A percentile compares a stretch with the other conserved stretches of the same genome.
Evolutionary conservation across 2,797 vertebrate genomes (phyloP).

Genomic region (Dallia pectoralis): DNA sequence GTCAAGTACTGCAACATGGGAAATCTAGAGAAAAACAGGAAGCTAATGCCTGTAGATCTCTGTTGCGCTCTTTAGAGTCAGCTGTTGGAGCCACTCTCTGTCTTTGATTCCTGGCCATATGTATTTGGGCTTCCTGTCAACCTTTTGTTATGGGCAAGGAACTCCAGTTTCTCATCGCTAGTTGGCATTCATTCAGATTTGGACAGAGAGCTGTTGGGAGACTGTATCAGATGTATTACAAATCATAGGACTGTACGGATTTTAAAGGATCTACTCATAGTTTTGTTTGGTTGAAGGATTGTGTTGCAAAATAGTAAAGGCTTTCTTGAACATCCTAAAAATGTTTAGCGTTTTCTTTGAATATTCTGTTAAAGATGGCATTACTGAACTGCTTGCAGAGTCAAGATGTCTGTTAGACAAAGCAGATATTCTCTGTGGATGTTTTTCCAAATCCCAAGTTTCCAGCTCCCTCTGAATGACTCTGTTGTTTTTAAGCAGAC

Average conservation of each 20-base stretch:
- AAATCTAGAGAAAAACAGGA: slow-evolving; percentile 32
- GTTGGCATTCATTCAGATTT: not conserved
- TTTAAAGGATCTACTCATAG: not conserved
- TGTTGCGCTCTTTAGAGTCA: no score
- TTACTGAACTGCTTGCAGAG: not conserved
- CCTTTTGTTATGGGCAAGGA: slow-evolving; percentile 16
- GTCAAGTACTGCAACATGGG: slow-evolving; percentile 33
- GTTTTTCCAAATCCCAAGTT: not conserved
- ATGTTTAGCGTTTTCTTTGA: not conserved
- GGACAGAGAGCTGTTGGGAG: not conserved
- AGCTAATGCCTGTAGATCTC: slow-evolving; percentile 14
- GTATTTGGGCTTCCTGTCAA: slow-evolving; percentile 27
- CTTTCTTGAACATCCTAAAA: not conserved
- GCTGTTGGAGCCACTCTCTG: slow-evolving; percentile 14
- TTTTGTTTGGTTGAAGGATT: not conserved
- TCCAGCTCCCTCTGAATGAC: not conserved
- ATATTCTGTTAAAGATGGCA: not conserved
- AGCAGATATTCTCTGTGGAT: not conserved
- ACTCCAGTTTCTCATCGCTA: slow-evolving; percentile 4
- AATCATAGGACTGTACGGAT: not conserved
- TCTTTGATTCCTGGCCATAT: slow-evolving; percentile 29
- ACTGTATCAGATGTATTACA: not conserved
- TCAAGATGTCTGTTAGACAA: not conserved
- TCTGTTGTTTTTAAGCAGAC: not conserved
- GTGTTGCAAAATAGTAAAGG: not conserved